A percentile compares a stretch with the other conserved stretches of the same genome.
These are phyloP conservation scores for Drosophila athabasca DNA, from an alignment of 1,140 invertebrate genomes.

Conservation along the genomic window DNA sequence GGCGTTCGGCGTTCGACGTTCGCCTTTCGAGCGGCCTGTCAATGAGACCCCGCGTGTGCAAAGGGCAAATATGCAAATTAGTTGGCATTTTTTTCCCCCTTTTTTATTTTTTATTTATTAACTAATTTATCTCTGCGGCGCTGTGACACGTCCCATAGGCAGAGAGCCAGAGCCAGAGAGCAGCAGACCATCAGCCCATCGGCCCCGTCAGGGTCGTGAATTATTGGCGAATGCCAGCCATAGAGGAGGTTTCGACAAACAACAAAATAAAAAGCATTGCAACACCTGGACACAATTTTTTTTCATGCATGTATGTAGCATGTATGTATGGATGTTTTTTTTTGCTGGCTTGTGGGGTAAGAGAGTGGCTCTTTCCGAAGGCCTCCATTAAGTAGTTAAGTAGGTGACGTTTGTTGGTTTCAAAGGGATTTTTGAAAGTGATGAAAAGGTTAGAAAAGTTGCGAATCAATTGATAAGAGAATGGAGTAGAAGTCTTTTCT, in stretches of 20 bases:
- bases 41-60: conserved; percentile 51
- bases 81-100: conserved; percentile 55
- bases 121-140: conserved; percentile 78
- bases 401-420: conserved; percentile 2
- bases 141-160: conserved; percentile 73
- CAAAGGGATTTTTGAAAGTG: not conserved
- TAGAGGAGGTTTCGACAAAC: conserved; percentile 37
- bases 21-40: conserved; percentile 59
- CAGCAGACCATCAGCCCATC: not conserved
- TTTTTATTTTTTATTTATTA: conserved; percentile 72
- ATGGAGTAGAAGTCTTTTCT: no score
- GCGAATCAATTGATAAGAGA: not conserved
- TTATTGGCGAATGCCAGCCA: conserved; percentile 63
- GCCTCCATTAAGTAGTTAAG: conserved; percentile 53
- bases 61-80: conserved; percentile 82
- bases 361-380: conserved; percentile 21
- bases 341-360: conserved; percentile 19
- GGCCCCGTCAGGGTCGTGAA: conserved; percentile 69
- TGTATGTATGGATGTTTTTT: not conserved
- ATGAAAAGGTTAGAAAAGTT: not conserved
- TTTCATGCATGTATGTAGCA: conserved; percentile 22
- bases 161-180: conserved; percentile 10
- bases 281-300: conserved; percentile 75
- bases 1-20: conserved; percentile 22
- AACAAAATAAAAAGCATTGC: conserved; percentile 58